Base-by-base conservation (phyloP, 2,888 invertebrate genomes). In the Palloptera scutellata region DNA sequence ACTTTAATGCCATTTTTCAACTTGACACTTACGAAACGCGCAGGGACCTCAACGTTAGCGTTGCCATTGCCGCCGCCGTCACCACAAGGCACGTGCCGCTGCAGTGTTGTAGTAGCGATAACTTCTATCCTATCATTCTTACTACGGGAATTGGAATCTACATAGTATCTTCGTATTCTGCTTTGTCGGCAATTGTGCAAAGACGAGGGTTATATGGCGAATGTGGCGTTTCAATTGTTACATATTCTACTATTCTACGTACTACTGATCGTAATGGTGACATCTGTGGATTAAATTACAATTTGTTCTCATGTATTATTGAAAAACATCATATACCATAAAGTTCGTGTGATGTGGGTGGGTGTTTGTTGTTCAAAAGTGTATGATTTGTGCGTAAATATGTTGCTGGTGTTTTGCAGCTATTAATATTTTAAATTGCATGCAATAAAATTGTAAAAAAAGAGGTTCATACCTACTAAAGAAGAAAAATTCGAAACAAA, bases 221-320 rank as follows among this genome's bases (percentile, higher is more conserved):
- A 60, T 64, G 55, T 52, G 61, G 30, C 30, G 30, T 6, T 30
- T 4, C 30, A 30, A n/a, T 53, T 19, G 15, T 12, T 53, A 53
- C 6, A 48, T n/a, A 13, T 13, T 55, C 71, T 73, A 74, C 73
- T 73, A 68, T n/a, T n/a, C n/a, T n/a, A n/a, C n/a, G n/a, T n/a
- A n/a, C 64, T 66, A 70, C 73, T 76, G 81, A 80, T 79, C 79
- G 79, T 78, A 84, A 84, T 83, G 82, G 81, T 84, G 83, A 84
- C 84, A 84, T 84, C 84, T 84, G 84, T 84, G 84, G 83, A 84
- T 84, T 84, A 84, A 84, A 84, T 84, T 84, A 83, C 84, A 83
- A 83, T 82, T 82, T 83, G 82, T 78, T 78, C 79, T 80, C 81
- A 82, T 81, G 82, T 82, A 79, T 79, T 78, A 82, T 81, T 78